Percentiles rank a stretch among this genome's conserved stretches.
These are phyloP conservation scores for Ochotona princeps DNA, from an alignment of 2,113 vertebrate genomes.

Conservation along the genomic window DNA sequence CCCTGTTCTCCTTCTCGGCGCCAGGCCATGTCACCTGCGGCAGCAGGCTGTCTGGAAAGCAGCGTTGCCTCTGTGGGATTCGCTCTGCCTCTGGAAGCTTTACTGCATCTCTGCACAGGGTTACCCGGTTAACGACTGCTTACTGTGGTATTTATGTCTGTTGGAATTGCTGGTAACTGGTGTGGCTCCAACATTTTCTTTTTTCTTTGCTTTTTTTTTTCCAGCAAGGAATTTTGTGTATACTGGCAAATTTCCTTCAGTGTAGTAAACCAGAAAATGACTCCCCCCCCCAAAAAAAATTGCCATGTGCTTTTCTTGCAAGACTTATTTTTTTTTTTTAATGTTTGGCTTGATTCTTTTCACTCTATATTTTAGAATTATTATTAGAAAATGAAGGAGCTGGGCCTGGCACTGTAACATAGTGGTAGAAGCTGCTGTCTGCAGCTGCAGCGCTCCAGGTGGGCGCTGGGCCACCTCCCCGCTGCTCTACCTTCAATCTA, in stretches of 20 bases:
- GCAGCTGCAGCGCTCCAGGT: too few relatives aligned
- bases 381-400: constrained; percentile 18
- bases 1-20: neutral
- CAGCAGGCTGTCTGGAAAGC: neutral
- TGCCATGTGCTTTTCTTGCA: neutral
- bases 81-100: neutral
- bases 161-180: constrained; percentile 6
- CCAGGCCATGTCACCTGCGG: neutral
- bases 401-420: neutral
- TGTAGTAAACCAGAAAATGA: constrained; percentile 33
- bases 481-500: too few relatives aligned
- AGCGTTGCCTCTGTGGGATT: neutral
- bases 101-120: neutral
- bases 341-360: neutral
- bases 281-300: neutral
- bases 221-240: constrained; percentile 50
- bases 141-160: constrained; percentile 34
- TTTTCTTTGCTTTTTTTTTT: constrained; percentile 37
- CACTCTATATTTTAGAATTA: constrained; percentile 4
- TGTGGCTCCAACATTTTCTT: constrained; percentile 7
- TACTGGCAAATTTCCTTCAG: constrained; percentile 53
- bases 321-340: neutral
- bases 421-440: too few relatives aligned
- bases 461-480: too few relatives aligned
- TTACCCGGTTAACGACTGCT: neutral